Conservation (phyloP, 2,113 vertebrate genomes). For the Toxostoma redivivum region DNA sequence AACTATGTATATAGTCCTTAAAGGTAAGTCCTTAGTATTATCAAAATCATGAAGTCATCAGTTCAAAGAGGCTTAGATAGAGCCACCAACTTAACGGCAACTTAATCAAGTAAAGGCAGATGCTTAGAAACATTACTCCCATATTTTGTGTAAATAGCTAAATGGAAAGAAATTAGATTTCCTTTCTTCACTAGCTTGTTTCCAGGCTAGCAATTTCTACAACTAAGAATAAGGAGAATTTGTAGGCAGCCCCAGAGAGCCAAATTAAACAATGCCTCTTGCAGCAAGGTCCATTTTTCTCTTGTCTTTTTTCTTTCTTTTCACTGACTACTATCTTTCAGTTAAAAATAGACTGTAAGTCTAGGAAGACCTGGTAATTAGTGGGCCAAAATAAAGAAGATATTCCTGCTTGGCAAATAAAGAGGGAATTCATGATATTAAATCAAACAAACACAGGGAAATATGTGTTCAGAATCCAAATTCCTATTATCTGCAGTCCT, state of each 20-base stretch:
- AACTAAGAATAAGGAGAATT: constrained; percentile 7
- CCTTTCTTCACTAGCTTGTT: not conserved
- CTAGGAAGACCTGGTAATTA: constrained; percentile 45
- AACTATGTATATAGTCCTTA: not conserved
- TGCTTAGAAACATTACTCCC: not conserved
- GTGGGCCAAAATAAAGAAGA: constrained; percentile 35
- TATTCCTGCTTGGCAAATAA: constrained; percentile 27
- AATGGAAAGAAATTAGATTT: not conserved
- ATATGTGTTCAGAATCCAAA: constrained; percentile 40
- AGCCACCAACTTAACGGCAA: not conserved
- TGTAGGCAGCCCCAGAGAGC: constrained; percentile 16
- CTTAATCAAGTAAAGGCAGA: constrained; percentile 5
- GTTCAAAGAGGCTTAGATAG: not conserved
- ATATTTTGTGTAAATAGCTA: constrained; percentile 1
- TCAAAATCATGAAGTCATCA: not conserved
- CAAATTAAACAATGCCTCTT: constrained; percentile 52
- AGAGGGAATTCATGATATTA: not conserved
- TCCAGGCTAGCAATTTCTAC: constrained; percentile 9
- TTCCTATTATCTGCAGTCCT: not conserved
- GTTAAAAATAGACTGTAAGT: not conserved
- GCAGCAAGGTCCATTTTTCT: not conserved
- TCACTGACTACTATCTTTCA: constrained; percentile 1
- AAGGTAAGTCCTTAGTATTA: not conserved
- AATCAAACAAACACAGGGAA: constrained; percentile 5
- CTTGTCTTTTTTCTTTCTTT: not conserved